These are phyloP conservation scores for Acanthosoma haemorrhoidale DNA, from an alignment of 2,888 invertebrate genomes.

Conservation along the genomic window DNA sequence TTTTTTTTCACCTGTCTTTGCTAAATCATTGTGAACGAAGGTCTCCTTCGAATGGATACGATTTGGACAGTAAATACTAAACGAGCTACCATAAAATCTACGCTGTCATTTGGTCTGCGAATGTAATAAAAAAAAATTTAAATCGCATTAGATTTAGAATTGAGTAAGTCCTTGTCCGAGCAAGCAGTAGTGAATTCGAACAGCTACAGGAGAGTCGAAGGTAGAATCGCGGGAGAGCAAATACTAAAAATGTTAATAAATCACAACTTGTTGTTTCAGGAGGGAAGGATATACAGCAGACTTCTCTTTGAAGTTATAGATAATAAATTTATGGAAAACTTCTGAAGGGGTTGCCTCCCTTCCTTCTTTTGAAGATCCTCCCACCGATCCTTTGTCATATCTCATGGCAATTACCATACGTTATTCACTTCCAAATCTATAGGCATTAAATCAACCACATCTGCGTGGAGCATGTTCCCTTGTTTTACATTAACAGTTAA, in stretches of 20 bases:
- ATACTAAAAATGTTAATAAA: constrained; percentile 14
- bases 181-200: too few species aligned
- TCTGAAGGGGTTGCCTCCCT: not conserved
- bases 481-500: not conserved
- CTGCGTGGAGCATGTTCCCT: not conserved
- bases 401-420: constrained; percentile 11
- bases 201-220: not conserved
- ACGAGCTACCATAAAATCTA: too few species aligned
- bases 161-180: too few species aligned
- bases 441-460: constrained; percentile 14
- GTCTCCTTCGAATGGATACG: too few species aligned
- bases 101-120: too few species aligned
- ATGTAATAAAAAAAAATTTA: too few species aligned
- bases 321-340: constrained; percentile 22
- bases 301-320: constrained; percentile 16
- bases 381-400: constrained; percentile 13
- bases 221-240: not conserved
- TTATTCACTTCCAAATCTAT: constrained; percentile 20
- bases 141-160: too few species aligned
- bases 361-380: not conserved
- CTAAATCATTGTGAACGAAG: too few species aligned
- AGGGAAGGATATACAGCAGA: too few species aligned
- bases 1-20: too few species aligned
- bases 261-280: constrained; percentile 17
- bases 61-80: too few species aligned